These are phyloP conservation scores for Streptopelia turtur DNA, from an alignment of 2,797 vertebrate species.

Conservation along the genomic window DNA sequence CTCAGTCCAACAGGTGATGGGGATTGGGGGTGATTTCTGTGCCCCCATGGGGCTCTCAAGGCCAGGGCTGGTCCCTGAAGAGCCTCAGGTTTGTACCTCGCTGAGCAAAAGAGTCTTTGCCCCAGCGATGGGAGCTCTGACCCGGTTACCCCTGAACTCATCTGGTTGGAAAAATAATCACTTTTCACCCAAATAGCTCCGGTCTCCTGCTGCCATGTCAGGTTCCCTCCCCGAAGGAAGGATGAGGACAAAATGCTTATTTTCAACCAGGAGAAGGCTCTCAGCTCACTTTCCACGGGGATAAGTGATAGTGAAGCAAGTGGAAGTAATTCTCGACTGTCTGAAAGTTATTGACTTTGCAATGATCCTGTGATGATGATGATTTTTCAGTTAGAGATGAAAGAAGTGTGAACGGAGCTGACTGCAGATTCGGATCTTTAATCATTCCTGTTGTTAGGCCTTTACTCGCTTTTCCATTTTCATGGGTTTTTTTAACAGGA, in stretches of 20 bases:
- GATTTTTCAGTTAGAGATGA: not conserved
- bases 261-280: not conserved
- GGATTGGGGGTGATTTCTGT: not conserved
- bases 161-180: not conserved
- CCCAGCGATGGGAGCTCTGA: not conserved
- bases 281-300: not conserved
- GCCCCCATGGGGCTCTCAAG: fast-evolving
- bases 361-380: not conserved
- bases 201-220: not conserved
- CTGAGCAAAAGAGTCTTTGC: fast-evolving
- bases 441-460: not conserved
- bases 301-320: not conserved
- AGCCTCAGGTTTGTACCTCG: not conserved
- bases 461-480: not conserved
- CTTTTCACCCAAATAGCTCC: not conserved
- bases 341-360: not conserved
- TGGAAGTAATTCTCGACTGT: not conserved
- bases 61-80: not conserved
- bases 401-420: not conserved
- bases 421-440: not conserved
- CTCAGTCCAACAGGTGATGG: fast-evolving
- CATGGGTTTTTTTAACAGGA: not conserved
- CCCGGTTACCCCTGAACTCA: fast-evolving
- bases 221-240: not conserved
- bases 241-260: not conserved